phyloP scores from a whole-genome alignment of 2,797 vertebrate species.

The Sparidentex hasta region DNA sequence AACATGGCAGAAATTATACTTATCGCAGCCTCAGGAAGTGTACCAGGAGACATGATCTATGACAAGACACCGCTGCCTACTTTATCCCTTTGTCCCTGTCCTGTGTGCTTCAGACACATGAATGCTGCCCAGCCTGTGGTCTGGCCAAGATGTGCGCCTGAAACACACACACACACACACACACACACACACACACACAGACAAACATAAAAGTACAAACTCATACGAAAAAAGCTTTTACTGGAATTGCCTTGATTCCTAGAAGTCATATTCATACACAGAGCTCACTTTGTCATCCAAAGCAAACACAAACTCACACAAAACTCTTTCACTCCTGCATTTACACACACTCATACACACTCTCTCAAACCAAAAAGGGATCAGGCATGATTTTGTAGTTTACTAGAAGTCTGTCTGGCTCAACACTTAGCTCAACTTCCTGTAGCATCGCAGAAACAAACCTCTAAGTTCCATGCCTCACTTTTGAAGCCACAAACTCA shows the following conservation, averaged over 20 bases:
- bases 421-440: slow-evolving; percentile 56
- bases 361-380: slow-evolving; percentile 42
- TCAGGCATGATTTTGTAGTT: slow-evolving; percentile 47
- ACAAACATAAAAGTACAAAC: slow-evolving; percentile 16
- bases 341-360: background rate
- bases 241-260: slow-evolving; percentile 59
- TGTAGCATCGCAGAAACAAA: slow-evolving; percentile 57
- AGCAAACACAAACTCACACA: slow-evolving; percentile 28
- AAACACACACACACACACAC: background rate
- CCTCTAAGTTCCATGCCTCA: slow-evolving; percentile 46
- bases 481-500: slow-evolving; percentile 48
- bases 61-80: slow-evolving; percentile 51
- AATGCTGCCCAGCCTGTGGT: slow-evolving; percentile 51
- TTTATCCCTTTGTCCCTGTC: slow-evolving; percentile 54
- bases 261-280: slow-evolving; percentile 52
- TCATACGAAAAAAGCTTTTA: slow-evolving; percentile 36
- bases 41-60: slow-evolving; percentile 47
- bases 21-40: slow-evolving; percentile 59
- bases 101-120: slow-evolving; percentile 30
- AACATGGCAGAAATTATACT: slow-evolving; percentile 63
- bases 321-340: slow-evolving; percentile 13
- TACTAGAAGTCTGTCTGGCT: slow-evolving; percentile 67
- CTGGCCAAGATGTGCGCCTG: slow-evolving; percentile 28
- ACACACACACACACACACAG: background rate
- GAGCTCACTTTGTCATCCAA: slow-evolving; percentile 29